Base-by-base conservation (phyloP, 2,888 invertebrate species). In the Clivina fossor region DNA sequence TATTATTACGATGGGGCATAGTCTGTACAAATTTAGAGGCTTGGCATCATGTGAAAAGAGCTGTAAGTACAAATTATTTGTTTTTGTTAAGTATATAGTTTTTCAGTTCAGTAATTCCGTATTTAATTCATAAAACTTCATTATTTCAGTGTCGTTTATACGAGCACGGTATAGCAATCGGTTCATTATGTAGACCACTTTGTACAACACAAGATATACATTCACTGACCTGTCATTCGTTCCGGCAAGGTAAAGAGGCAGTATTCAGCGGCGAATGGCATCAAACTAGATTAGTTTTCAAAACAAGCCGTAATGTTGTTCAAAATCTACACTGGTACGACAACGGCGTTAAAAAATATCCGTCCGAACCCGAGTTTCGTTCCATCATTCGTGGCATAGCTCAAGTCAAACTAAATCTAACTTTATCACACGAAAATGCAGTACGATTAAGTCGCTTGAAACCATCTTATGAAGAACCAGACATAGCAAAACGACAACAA, bases 151-250 rank as follows among this genome's bases (percentile, higher is more conserved):
- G 84, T 66, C 70, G 72, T 53, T 71, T 74, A 40, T 79, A 82
- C 67, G 71, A 72, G 53, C 73, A 75, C 57, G 79, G 80, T 5
- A 65, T 74, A 53, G 80, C 81, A 4, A 73, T 81, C 47, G 86
- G 85, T 26, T 81, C 80, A 58, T 69, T 86, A n/a, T 87, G 86
- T 67, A 72, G 75, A 11, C 78, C 80, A 1, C 66, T 86, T 11
- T 87, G 86, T 67, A 69, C 75, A 13, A 74, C 77, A 19, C 71
- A 76, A 53, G 76, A 76, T 32, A 75, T 81, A 56, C 73, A 77
- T 48, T 79, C 81, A 8, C 66, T 81, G 8, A 76, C 78, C 5
- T 86, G 86, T 65, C 78, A 82, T 60, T 78, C 80, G 37, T 80
- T 82, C 62, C 78, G 80, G 61, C 74, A 77, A 28, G 82, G 81